These are phyloP conservation scores for Poecilia wingei DNA, from an alignment of 2,797 vertebrate species.

Conservation along the genomic window DNA sequence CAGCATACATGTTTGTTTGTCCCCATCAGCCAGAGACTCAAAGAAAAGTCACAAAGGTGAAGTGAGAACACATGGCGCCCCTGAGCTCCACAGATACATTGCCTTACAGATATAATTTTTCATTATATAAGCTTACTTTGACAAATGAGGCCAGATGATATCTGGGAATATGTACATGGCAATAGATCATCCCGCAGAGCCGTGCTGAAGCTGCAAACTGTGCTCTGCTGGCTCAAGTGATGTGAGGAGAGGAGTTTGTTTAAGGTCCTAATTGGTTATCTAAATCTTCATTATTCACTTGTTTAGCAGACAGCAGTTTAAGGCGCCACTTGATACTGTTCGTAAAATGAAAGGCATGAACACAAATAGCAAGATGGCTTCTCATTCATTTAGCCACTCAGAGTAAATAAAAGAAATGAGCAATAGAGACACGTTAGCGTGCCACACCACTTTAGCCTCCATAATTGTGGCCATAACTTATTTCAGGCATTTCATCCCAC, in stretches of 20 bases:
- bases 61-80: background rate
- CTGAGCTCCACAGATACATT: slow-evolving; percentile 2
- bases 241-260: slow-evolving; percentile 50
- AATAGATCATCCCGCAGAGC: slow-evolving; percentile 53
- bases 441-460: slow-evolving; percentile 40
- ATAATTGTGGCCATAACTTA: slow-evolving; percentile 63
- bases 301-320: slow-evolving; percentile 49
- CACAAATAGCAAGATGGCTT: slow-evolving; percentile 27
- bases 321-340: slow-evolving; percentile 38
- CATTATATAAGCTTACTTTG: slow-evolving; percentile 39
- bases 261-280: slow-evolving; percentile 49
- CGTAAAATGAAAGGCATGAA: slow-evolving; percentile 44
- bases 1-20: slow-evolving; percentile 2
- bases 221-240: slow-evolving; percentile 46
- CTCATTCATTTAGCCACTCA: slow-evolving; percentile 45
- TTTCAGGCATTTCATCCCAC: slow-evolving; percentile 52
- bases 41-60: slow-evolving; percentile 13
- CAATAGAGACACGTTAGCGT: slow-evolving; percentile 37
- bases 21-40: slow-evolving; percentile 9
- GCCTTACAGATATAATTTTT: slow-evolving; percentile 37
- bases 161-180: slow-evolving; percentile 39
- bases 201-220: slow-evolving; percentile 46
- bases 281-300: slow-evolving; percentile 70
- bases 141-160: slow-evolving; percentile 55
- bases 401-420: slow-evolving; percentile 53